A percentile compares a stretch with the other conserved stretches of the same genome.
phyloP scores from a whole-genome alignment of 2,113 vertebrate genomes.

The Xiphophorus couchianus region DNA sequence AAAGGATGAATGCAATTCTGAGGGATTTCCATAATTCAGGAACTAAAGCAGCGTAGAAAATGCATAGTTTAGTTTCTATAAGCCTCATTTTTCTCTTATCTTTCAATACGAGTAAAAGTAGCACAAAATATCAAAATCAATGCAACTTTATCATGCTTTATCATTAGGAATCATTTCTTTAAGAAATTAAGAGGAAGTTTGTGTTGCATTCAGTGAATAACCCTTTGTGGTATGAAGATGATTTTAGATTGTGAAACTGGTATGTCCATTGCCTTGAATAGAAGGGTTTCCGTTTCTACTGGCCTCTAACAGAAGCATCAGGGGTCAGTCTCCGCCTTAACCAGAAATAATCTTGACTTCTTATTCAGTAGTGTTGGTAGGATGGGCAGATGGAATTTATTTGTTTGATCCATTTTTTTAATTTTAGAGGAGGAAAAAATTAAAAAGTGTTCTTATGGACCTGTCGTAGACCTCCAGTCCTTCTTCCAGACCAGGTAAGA shows the following conservation, averaged over 20 bases:
- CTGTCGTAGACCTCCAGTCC: constrained; percentile 96
- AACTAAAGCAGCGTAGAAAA: neutral
- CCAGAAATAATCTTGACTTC: too few relatives aligned
- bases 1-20: neutral
- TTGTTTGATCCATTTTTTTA: neutral
- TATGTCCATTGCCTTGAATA: neutral
- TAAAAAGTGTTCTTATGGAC: constrained; percentile 61
- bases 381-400: neutral
- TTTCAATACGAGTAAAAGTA: neutral
- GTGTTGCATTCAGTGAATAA: too few relatives aligned
- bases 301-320: too few relatives aligned
- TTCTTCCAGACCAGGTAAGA: constrained; percentile 95
- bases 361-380: too few relatives aligned
- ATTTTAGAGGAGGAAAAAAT: neutral
- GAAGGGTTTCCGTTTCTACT: too few relatives aligned
- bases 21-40: neutral
- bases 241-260: neutral
- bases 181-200: neutral
- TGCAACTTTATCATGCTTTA: neutral
- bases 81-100: neutral
- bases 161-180: neutral
- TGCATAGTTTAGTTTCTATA: neutral
- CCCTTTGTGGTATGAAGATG: too few relatives aligned
- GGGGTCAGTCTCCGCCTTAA: too few relatives aligned
- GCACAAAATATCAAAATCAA: neutral